phyloP scores from a whole-genome alignment of 2,888 invertebrate species.

The Rhagonycha lutea region DNA sequence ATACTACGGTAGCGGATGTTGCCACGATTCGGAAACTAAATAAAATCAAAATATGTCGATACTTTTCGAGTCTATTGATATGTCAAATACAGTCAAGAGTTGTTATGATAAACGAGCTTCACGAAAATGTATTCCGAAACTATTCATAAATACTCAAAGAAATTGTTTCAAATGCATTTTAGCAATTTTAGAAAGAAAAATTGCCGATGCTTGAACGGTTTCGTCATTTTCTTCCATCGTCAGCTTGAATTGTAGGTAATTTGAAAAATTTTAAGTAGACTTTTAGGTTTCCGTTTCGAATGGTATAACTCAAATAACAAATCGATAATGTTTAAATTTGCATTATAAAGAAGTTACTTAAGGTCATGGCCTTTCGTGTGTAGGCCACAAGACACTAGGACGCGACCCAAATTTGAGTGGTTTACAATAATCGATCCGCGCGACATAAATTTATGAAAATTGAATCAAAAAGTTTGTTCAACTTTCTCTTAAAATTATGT shows the following conservation, averaged over 20 bases:
- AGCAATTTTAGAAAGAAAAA: not conserved
- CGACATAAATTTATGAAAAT: not conserved
- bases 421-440: not conserved
- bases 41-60: conserved; percentile 10
- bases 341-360: not conserved
- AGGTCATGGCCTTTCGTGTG: not conserved
- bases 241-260: not conserved
- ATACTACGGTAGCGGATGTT: conserved; percentile 1
- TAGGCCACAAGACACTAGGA: not conserved
- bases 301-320: not conserved
- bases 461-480: not conserved
- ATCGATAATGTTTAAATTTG: not conserved
- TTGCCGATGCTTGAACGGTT: not conserved
- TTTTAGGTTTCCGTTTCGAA: not conserved
- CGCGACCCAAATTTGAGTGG: not conserved
- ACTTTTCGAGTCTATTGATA: conserved; percentile 4
- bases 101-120: conserved; percentile 14
- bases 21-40: not conserved
- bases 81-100: conserved; percentile 11
- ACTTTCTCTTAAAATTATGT: not conserved
- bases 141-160: not conserved
- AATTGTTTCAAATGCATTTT: not conserved
- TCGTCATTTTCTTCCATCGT: not conserved
- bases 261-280: not conserved
- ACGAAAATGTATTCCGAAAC: not conserved